A percentile compares a stretch with the other conserved stretches of the same genome.
Conservation (phyloP, 2,797 vertebrate genomes). For the Chrysocyon brachyurus region DNA sequence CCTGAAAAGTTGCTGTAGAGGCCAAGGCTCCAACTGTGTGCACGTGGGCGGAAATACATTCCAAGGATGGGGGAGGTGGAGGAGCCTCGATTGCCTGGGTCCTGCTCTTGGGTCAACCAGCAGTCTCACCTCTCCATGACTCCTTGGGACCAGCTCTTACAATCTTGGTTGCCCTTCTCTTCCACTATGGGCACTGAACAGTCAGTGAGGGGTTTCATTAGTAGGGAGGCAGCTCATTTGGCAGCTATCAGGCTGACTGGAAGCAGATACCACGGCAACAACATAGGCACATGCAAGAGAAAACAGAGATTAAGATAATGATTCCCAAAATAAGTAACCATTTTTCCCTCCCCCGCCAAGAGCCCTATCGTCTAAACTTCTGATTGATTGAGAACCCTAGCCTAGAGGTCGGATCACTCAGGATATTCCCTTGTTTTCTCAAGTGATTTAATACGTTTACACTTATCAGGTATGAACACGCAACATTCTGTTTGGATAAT, state of each 20-base stretch:
- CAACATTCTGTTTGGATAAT: background rate
- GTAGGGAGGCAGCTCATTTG: rapidly evolving
- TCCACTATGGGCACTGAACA: background rate
- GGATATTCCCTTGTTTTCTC: background rate
- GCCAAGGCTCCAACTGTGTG: background rate
- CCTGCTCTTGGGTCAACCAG: background rate
- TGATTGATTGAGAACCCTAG: background rate
- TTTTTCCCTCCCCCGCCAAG: background rate
- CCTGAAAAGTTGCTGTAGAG: background rate
- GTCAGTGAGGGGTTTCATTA: background rate
- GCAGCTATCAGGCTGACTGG: background rate
- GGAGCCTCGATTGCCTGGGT: background rate
- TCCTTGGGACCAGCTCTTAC: background rate
- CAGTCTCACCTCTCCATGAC: background rate
- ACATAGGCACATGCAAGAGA: background rate
- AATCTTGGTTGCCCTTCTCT: background rate
- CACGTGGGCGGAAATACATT: background rate
- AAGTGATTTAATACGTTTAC: background rate
- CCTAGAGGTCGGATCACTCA: background rate
- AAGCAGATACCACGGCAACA: background rate
- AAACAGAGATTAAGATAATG: background rate
- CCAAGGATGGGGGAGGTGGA: background rate
- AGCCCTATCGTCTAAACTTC: background rate
- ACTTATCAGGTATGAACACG: background rate
- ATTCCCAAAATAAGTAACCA: background rate